These are phyloP conservation scores for Micoletzkya japonica DNA, from an alignment of 2,888 invertebrate species.

Conservation along the genomic window DNA sequence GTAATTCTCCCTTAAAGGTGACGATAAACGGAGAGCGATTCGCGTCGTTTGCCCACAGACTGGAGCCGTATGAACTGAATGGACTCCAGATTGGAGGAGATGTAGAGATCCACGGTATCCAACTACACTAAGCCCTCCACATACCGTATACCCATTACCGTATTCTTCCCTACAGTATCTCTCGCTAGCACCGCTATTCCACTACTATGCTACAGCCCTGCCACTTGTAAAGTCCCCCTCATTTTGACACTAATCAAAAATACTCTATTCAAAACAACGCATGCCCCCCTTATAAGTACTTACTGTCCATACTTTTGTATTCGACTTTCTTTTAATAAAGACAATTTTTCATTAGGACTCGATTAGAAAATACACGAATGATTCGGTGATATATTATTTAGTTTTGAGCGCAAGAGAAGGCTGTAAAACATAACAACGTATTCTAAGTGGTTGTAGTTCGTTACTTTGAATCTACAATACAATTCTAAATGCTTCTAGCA, in stretches of 20 bases:
- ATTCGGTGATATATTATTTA: too few species aligned
- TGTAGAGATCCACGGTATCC: slow-evolving; percentile 60
- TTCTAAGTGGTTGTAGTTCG: too few species aligned
- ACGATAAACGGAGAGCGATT: slow-evolving; percentile 63
- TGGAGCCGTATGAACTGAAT: slow-evolving; percentile 61
- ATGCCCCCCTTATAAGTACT: slow-evolving; percentile 11
- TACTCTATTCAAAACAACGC: slow-evolving; percentile 18
- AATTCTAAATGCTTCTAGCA: too few species aligned
- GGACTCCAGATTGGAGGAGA: slow-evolving; percentile 63
- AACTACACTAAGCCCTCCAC: slow-evolving; percentile 44
- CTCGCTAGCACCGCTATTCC: not conserved
- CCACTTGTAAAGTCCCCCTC: slow-evolving; percentile 6
- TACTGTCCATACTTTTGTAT: not conserved
- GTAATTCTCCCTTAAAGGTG: slow-evolving; percentile 56
- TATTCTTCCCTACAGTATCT: slow-evolving; percentile 22
- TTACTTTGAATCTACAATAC: too few species aligned
- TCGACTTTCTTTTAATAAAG: too few species aligned
- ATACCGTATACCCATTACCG: slow-evolving; percentile 22
- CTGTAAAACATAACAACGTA: too few species aligned
- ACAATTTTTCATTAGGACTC: too few species aligned
- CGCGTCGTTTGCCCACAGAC: slow-evolving; percentile 63
- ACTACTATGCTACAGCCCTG: too few species aligned
- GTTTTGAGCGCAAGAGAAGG: too few species aligned
- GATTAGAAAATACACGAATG: too few species aligned
- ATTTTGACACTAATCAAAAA: not conserved